These are phyloP conservation scores for Drosophila bipectinata DNA, from an alignment of 1,140 invertebrate genomes.

Conservation along the genomic window DNA sequence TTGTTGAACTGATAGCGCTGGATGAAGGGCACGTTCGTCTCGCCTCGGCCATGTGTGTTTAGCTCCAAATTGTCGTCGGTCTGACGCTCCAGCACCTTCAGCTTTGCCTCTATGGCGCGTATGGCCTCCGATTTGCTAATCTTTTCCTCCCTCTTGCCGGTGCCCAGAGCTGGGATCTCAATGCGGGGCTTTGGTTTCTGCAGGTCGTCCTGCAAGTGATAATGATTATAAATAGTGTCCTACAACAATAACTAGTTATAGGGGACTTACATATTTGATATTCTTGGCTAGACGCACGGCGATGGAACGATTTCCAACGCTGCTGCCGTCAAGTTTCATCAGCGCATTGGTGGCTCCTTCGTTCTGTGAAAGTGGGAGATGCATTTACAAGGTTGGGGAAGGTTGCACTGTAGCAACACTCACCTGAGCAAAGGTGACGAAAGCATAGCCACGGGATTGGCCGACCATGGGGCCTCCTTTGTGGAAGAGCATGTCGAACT, in stretches of 20 bases:
- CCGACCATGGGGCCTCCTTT: conserved; percentile 94
- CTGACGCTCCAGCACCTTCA: conserved; percentile 90
- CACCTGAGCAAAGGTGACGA: conserved; percentile 90
- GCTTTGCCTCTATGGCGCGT: conserved; percentile 93
- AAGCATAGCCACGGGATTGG: conserved; percentile 96
- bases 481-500: conserved; percentile 97
- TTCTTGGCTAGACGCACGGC: conserved; percentile 93
- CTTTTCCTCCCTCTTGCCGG: conserved; percentile 88
- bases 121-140: conserved; percentile 91
- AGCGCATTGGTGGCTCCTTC: conserved; percentile 85
- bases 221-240: not conserved
- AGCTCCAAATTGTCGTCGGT: conserved; percentile 90
- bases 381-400: not conserved
- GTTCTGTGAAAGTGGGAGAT: conserved; percentile 15
- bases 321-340: conserved; percentile 89
- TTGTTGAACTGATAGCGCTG: conserved; percentile 85
- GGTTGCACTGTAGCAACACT: not conserved
- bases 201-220: conserved; percentile 86
- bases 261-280: conserved; percentile 87
- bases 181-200: conserved; percentile 90
- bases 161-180: conserved; percentile 90
- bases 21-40: conserved; percentile 87
- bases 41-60: conserved; percentile 85
- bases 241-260: too few species aligned
- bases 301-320: conserved; percentile 90